Conservation (phyloP, 2,888 invertebrate species). For the Lasioglossum oenotherae region DNA sequence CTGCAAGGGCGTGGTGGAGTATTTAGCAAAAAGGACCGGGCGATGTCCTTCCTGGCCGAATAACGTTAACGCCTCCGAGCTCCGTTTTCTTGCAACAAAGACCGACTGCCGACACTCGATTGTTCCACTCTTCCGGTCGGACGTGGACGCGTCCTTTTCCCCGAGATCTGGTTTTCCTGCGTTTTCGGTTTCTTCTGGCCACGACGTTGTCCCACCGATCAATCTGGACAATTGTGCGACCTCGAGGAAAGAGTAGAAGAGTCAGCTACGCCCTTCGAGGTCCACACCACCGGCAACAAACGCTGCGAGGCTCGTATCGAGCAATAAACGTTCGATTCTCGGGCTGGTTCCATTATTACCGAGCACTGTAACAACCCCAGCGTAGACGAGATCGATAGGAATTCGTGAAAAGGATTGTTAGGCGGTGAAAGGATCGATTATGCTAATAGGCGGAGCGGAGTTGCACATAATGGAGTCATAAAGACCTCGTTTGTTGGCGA, state of each 20-base stretch:
- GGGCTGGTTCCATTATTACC: constrained; percentile 46
- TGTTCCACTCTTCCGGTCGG: constrained; percentile 75
- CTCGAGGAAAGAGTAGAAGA: constrained; percentile 36
- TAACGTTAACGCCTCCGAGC: constrained; percentile 76
- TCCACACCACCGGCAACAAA: background rate
- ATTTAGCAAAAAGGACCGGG: constrained; percentile 58
- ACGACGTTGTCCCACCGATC: constrained; percentile 44
- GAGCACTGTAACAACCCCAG: constrained; percentile 49
- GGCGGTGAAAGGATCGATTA: constrained; percentile 42
- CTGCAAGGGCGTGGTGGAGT: constrained; percentile 65
- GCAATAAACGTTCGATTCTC: constrained; percentile 36
- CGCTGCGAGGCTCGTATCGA: constrained; percentile 23
- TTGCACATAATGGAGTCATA: constrained; percentile 8
- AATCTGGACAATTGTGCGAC: constrained; percentile 48
- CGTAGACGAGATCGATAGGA: constrained; percentile 74
- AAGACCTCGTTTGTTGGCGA: constrained; percentile 44
- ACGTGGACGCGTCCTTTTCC: constrained; percentile 49
- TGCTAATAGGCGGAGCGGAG: constrained; percentile 27
- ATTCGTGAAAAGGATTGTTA: constrained; percentile 54
- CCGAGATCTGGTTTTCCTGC: constrained; percentile 63
- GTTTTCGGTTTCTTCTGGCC: constrained; percentile 39
- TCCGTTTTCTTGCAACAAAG: constrained; percentile 69
- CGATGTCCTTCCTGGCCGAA: constrained; percentile 45
- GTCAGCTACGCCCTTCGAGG: constrained; percentile 42
- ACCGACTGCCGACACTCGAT: constrained; percentile 58